Percentiles rank a stretch among this genome's conserved stretches.
Evolutionary conservation across 1,140 invertebrate species (phyloP).

Genomic region (Drosophila nigrodunni): DNA sequence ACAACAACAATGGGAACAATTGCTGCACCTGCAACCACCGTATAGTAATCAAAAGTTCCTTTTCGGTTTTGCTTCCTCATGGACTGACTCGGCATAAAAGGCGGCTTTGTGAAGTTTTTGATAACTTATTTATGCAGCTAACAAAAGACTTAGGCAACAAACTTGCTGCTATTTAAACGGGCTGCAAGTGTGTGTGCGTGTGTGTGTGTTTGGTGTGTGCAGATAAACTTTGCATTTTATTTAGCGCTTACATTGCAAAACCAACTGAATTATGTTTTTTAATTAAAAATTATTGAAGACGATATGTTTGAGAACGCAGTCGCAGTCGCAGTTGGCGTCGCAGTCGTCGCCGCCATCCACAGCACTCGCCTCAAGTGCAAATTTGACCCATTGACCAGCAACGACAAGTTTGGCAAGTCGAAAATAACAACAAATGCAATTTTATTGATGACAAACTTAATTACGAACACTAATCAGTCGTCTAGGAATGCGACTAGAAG

Average conservation of each 20-base stretch:
- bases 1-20: constrained; percentile 27
- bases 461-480: constrained; percentile 38
- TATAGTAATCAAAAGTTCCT: neutral
- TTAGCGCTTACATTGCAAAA: constrained; percentile 52
- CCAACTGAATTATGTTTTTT: constrained; percentile 66
- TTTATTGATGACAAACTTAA: constrained; percentile 64
- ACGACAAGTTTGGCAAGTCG: constrained; percentile 63
- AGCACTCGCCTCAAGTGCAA: constrained; percentile 33
- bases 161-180: constrained; percentile 41
- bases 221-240: constrained; percentile 62
- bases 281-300: constrained; percentile 64
- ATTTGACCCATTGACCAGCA: constrained; percentile 65
- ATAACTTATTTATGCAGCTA: constrained; percentile 24
- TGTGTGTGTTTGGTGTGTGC: constrained; percentile 5
- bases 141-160: constrained; percentile 64
- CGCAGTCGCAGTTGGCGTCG: constrained; percentile 4
- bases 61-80: constrained; percentile 38
- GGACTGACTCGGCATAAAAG: constrained; percentile 15
- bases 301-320: constrained; percentile 21
- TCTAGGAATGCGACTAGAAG: neutral
- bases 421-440: constrained; percentile 58
- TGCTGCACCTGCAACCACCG: constrained; percentile 39
- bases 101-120: constrained; percentile 9
- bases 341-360: constrained; percentile 1
- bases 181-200: constrained; percentile 4